phyloP scores from a whole-genome alignment of 2,888 invertebrate species.

The Elegia similella region DNA sequence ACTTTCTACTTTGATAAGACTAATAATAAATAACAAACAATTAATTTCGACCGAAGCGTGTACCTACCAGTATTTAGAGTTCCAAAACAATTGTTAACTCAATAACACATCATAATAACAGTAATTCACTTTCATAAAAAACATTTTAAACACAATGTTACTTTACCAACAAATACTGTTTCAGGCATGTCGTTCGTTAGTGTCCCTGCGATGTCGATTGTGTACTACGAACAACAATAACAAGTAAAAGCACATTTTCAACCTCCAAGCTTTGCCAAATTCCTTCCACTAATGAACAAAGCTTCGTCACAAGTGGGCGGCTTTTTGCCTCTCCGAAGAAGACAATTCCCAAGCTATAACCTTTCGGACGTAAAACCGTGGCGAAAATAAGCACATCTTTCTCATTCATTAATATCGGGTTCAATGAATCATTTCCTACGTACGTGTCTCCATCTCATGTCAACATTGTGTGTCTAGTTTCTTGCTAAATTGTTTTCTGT shows the following conservation, averaged over 20 bases:
- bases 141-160: conserved; percentile 26
- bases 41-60: too few relatives aligned
- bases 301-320: conserved; percentile 44
- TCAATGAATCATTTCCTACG: conserved; percentile 46
- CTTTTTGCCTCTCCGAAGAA: conserved; percentile 40
- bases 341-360: conserved; percentile 35
- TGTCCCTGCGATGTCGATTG: conserved; percentile 56
- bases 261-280: conserved; percentile 63
- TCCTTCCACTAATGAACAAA: conserved; percentile 57
- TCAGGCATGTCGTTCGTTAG: conserved; percentile 63
- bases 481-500: conserved; percentile 1
- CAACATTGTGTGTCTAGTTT: conserved; percentile 6
- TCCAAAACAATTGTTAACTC: not conserved
- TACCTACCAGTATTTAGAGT: too few relatives aligned
- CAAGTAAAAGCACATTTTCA: conserved; percentile 55
- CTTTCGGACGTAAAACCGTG: conserved; percentile 50
- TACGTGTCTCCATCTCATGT: not conserved
- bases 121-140: not conserved
- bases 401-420: conserved; percentile 40
- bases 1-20: too few relatives aligned
- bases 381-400: conserved; percentile 43
- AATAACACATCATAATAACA: not conserved
- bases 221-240: conserved; percentile 55
- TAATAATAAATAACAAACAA: too few relatives aligned
- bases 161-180: conserved; percentile 65